Conservation (phyloP, 2,113 vertebrate species). For the Atrichornis clamosus region DNA sequence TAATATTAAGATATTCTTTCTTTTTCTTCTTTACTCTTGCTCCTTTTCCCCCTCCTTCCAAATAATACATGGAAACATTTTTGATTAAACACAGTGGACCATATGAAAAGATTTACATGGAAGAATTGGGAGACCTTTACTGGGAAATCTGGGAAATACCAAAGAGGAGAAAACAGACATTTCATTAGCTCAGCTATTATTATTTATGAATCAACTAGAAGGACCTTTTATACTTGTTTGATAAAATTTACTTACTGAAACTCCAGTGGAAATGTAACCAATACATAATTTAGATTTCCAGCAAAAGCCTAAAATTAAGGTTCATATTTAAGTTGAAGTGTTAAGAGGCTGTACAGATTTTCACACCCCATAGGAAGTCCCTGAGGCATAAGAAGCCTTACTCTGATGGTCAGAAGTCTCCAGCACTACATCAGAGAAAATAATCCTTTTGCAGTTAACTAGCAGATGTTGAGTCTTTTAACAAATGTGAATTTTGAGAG, state of each 20-base stretch:
- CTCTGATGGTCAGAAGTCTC: not conserved
- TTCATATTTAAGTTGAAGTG: not conserved
- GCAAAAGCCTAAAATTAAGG: conserved; percentile 5
- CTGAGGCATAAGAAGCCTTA: not conserved
- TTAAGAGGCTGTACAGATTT: not conserved
- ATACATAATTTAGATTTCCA: not conserved
- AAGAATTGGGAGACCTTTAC: not conserved
- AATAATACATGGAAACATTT: not conserved
- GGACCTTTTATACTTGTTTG: not conserved
- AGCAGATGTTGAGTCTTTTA: not conserved
- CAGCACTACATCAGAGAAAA: not conserved
- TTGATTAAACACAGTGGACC: not conserved
- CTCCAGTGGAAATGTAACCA: not conserved
- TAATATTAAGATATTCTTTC: not conserved
- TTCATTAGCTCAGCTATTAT: not conserved
- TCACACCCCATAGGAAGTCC: not conserved
- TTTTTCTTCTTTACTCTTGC: not conserved
- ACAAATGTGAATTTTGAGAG: not conserved
- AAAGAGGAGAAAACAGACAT: not conserved
- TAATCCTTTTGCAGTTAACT: not conserved
- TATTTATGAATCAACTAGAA: conserved; percentile 2
- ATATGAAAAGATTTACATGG: not conserved
- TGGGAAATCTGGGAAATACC: not conserved
- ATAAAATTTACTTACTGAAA: conserved; percentile 38
- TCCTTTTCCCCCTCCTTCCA: not conserved